phyloP scores from a whole-genome alignment of 2,113 vertebrate species.

The Spea multiplicata region DNA sequence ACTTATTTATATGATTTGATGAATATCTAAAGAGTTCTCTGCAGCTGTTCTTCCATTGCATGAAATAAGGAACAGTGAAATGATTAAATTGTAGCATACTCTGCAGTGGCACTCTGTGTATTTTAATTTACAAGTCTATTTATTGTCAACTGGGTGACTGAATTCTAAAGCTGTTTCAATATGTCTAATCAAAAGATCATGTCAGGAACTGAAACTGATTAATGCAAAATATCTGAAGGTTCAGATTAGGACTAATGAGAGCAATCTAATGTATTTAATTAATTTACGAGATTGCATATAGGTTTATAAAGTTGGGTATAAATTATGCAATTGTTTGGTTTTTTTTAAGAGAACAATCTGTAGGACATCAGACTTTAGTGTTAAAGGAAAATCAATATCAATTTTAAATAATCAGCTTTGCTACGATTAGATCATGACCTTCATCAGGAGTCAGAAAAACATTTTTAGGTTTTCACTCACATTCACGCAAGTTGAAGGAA shows the following conservation, averaged over 20 bases:
- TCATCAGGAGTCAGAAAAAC: no score
- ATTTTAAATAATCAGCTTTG: no score
- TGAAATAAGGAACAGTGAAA: constrained; percentile 31
- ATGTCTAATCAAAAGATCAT: constrained; percentile 25
- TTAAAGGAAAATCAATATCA: neutral
- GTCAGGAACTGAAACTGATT: constrained; percentile 10
- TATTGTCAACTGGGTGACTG: constrained; percentile 40
- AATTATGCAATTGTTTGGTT: neutral
- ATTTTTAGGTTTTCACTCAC: no score
- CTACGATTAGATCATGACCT: no score
- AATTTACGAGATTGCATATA: neutral
- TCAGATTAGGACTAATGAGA: neutral
- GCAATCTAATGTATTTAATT: constrained; percentile 4
- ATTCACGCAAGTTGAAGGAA: no score
- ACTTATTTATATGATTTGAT: constrained; percentile 46
- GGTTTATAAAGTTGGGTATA: neutral
- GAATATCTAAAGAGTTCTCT: constrained; percentile 39
- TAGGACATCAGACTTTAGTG: neutral
- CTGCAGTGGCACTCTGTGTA: constrained; percentile 34
- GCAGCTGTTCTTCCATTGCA: constrained; percentile 39
- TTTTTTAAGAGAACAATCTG: neutral
- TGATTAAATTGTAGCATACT: constrained; percentile 41
- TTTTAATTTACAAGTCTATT: constrained; percentile 46
- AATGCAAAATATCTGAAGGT: neutral
- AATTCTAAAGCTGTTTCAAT: constrained; percentile 27